These are phyloP conservation scores for Polyommatus icarus DNA, from an alignment of 2,888 invertebrate species.

Conservation along the genomic window DNA sequence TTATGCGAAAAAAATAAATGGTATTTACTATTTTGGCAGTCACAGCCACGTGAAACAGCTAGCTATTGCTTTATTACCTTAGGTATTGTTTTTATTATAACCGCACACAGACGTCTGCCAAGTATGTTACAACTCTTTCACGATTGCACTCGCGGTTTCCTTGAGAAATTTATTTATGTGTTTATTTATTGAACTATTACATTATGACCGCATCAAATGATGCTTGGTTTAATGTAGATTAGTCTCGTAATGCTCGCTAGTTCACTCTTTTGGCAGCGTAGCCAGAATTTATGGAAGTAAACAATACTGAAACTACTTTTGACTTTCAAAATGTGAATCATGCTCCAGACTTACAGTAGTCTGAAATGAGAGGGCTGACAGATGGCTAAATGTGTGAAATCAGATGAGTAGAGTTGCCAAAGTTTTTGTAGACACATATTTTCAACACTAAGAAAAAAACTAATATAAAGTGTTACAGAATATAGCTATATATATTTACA, in stretches of 20 bases:
- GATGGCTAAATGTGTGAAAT: neutral
- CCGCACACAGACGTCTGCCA: neutral
- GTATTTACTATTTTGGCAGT: neutral
- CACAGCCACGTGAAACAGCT: too few species aligned
- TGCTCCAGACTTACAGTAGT: neutral
- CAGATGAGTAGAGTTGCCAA: neutral
- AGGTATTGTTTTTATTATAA: neutral
- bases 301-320: constrained; percentile 26
- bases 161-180: neutral
- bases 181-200: neutral
- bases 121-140: neutral
- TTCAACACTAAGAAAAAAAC: too few species aligned
- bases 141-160: neutral
- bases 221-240: neutral
- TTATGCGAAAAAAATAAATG: too few species aligned
- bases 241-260: neutral
- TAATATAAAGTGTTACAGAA: too few species aligned
- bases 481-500: neutral
- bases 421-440: too few species aligned
- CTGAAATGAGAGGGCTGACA: neutral
- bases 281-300: constrained; percentile 17
- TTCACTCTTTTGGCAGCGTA: constrained; percentile 23
- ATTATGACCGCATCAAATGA: constrained; percentile 7
- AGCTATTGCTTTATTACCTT: too few species aligned
- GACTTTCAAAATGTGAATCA: constrained; percentile 17